These are phyloP conservation scores for Hippopotamus amphibius DNA, from an alignment of 2,113 vertebrate species.

Conservation along the genomic window DNA sequence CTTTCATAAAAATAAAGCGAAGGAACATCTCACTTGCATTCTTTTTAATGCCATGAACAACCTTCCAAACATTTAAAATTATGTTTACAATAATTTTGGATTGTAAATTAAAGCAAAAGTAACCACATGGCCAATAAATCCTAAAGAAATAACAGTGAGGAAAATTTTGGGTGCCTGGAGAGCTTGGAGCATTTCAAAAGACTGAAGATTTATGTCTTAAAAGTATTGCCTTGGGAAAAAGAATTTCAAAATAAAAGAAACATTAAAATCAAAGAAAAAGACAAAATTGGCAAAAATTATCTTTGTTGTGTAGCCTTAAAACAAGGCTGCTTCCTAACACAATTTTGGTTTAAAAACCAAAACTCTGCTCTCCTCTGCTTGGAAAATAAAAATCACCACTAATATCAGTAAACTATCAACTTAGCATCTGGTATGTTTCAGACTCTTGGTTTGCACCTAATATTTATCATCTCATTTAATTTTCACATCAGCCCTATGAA, in stretches of 20 bases:
- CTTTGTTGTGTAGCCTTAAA: neutral
- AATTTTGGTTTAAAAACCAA: conserved; percentile 8
- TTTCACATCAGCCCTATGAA: neutral
- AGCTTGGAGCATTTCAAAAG: neutral
- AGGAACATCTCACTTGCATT: neutral
- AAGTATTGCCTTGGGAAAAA: neutral
- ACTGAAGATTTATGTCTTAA: neutral
- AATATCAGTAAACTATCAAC: neutral
- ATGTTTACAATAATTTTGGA: neutral
- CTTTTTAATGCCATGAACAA: neutral
- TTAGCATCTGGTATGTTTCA: neutral
- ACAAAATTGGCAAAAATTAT: conserved; percentile 10
- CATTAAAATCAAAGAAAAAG: neutral
- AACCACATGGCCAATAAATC: neutral
- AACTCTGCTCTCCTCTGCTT: neutral
- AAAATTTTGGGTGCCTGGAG: neutral
- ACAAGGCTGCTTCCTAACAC: neutral
- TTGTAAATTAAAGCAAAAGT: neutral
- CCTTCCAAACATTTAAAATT: neutral
- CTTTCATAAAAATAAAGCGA: neutral
- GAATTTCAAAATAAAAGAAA: conserved; percentile 33
- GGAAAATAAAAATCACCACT: neutral
- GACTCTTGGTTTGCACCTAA: neutral
- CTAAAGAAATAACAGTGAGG: neutral
- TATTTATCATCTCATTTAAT: conserved; percentile 9